phyloP scores from a whole-genome alignment of 1,140 invertebrate species.

The Portunus trituberculatus region DNA sequence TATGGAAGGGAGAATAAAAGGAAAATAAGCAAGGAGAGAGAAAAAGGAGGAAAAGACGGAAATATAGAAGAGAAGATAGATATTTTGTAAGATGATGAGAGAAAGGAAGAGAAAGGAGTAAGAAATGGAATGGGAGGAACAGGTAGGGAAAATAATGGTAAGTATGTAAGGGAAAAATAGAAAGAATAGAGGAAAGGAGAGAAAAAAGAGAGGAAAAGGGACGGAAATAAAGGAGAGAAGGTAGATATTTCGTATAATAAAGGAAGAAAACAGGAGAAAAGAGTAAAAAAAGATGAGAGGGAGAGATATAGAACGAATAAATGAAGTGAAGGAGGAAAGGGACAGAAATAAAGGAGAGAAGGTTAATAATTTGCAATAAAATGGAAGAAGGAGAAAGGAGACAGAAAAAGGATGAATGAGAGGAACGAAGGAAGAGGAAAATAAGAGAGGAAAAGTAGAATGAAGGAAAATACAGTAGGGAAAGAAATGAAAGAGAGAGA shows the following conservation, averaged over 20 bases:
- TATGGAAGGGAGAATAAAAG: neutral
- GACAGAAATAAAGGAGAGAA: too few species aligned
- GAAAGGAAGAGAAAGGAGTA: neutral
- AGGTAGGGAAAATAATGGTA: neutral
- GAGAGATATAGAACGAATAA: neutral
- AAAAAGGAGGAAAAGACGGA: neutral
- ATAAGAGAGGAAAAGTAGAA: too few species aligned
- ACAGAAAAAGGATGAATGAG: too few species aligned
- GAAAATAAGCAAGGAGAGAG: neutral
- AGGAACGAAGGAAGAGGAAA: too few species aligned
- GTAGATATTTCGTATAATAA: too few species aligned
- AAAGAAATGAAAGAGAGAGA: too few species aligned
- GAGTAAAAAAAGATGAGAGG: too few species aligned
- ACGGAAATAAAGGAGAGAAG: neutral
- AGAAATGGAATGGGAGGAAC: neutral
- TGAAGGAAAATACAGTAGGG: too few species aligned
- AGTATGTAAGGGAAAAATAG: neutral
- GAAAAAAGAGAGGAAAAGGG: neutral
- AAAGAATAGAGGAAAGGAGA: neutral
- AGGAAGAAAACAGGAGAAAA: too few species aligned
- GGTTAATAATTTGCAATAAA: too few species aligned
- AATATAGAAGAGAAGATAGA: neutral
- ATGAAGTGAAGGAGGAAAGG: neutral
- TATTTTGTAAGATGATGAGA: neutral
- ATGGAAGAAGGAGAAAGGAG: too few species aligned